Conservation (phyloP, 2,888 invertebrate genomes). For the Argyresthia goedartella region DNA sequence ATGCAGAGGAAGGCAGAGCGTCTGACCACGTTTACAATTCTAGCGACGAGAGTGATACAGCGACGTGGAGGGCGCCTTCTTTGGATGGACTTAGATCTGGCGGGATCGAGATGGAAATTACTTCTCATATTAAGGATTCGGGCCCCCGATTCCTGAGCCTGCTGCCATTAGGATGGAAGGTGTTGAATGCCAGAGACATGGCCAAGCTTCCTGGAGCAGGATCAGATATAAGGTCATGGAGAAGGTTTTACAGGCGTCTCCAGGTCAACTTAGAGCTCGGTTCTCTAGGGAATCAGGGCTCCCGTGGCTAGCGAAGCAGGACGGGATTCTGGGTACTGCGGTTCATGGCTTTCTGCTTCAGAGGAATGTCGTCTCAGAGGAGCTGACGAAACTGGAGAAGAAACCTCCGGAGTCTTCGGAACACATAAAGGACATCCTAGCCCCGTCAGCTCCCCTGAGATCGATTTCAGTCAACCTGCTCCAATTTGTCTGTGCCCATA, state of each 20-base stretch:
- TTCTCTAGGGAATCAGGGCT: no score
- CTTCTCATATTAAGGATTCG: background rate
- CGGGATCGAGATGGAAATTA: background rate
- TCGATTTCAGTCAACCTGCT: background rate
- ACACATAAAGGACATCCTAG: background rate
- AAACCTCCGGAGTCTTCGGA: background rate
- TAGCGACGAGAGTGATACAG: background rate
- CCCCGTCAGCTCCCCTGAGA: background rate
- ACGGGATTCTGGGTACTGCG: background rate
- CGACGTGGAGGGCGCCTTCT: no score
- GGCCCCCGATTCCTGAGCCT: background rate
- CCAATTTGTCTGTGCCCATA: background rate
- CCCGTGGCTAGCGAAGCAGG: background rate
- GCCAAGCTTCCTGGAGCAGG: background rate
- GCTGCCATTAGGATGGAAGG: background rate
- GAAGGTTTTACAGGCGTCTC: background rate
- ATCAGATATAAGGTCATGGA: slow-evolving; percentile 1
- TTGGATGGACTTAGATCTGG: no score
- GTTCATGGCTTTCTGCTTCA: background rate
- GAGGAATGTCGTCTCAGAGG: background rate
- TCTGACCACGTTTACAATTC: background rate
- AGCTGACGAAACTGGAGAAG: background rate
- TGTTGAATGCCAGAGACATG: background rate
- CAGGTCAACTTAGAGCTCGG: background rate
- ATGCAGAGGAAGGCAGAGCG: background rate